Evolutionary conservation across 1,140 invertebrate genomes (phyloP).

Genomic region (Pseudomyrmex cubaensis): DNA sequence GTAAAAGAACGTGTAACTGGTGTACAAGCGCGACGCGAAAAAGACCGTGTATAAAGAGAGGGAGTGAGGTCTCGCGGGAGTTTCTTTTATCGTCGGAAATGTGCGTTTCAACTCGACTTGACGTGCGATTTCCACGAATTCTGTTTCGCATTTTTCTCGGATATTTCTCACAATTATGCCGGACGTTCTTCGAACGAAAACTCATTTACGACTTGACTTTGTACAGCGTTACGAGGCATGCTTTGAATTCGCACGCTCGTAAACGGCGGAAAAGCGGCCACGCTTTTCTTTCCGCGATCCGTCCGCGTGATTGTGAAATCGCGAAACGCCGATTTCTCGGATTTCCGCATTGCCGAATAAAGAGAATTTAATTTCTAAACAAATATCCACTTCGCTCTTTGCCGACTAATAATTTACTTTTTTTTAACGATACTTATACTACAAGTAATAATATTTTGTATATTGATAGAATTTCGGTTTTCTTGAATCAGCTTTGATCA

Average conservation of each 20-base stretch:
- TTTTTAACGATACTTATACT: no score
- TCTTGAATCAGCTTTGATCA: not conserved
- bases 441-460: no score
- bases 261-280: conserved; percentile 17
- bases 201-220: not conserved
- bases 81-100: conserved; percentile 28
- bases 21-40: not conserved
- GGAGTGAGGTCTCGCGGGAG: not conserved
- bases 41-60: not conserved
- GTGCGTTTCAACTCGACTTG: not conserved
- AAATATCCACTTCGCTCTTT: not conserved
- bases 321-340: not conserved
- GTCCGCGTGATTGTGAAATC: not conserved
- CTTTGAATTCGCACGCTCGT: not conserved
- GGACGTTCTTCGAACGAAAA: not conserved
- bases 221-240: not conserved
- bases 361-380: not conserved
- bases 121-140: not conserved
- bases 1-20: not conserved
- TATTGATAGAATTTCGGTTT: no score
- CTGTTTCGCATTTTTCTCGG: not conserved
- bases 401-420: no score
- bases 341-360: not conserved
- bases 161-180: conserved; percentile 28
- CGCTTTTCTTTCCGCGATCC: conserved; percentile 26